These are phyloP conservation scores for Pomatorhinus ruficollis DNA, from an alignment of 2,113 vertebrate species.

Conservation along the genomic window DNA sequence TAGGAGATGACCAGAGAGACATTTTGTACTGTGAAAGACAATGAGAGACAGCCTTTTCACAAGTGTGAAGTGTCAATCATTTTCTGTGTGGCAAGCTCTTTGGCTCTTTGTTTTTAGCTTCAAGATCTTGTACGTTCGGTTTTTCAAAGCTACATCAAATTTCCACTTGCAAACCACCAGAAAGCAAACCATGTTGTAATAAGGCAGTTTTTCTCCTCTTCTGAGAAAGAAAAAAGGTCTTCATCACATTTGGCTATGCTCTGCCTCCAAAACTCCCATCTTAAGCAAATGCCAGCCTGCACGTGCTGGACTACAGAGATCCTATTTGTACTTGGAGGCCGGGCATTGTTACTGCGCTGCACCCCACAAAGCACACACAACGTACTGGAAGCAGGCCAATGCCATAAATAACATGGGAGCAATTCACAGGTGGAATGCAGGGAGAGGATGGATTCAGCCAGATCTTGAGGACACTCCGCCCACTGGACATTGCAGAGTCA, in stretches of 20 bases:
- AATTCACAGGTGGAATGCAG: slow-evolving; percentile 26
- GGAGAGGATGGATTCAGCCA: slow-evolving; percentile 17
- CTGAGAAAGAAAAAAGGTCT: not conserved
- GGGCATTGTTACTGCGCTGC: not conserved
- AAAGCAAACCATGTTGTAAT: not conserved
- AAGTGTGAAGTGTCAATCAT: not conserved
- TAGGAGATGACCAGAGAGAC: not conserved
- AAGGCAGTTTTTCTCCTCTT: not conserved
- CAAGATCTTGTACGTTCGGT: not conserved
- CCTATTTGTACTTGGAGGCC: not conserved
- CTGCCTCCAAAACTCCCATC: not conserved
- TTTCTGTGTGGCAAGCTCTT: accelerated
- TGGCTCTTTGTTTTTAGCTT: not conserved
- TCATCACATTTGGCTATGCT: not conserved
- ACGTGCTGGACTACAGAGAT: not conserved
- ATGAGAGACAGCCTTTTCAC: not conserved
- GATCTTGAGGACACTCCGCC: not conserved
- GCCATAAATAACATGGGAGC: not conserved
- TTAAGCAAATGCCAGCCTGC: not conserved
- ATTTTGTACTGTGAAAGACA: not conserved
- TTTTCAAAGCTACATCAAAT: not conserved
- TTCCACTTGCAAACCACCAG: not conserved
- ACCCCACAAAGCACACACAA: slow-evolving; percentile 18
- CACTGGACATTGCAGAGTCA: not conserved
- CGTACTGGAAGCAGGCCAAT: not conserved